A percentile compares a stretch with the other conserved stretches of the same genome.
phyloP scores from a whole-genome alignment of 2,797 vertebrate genomes.

The Triplophysa yarkandensis region DNA sequence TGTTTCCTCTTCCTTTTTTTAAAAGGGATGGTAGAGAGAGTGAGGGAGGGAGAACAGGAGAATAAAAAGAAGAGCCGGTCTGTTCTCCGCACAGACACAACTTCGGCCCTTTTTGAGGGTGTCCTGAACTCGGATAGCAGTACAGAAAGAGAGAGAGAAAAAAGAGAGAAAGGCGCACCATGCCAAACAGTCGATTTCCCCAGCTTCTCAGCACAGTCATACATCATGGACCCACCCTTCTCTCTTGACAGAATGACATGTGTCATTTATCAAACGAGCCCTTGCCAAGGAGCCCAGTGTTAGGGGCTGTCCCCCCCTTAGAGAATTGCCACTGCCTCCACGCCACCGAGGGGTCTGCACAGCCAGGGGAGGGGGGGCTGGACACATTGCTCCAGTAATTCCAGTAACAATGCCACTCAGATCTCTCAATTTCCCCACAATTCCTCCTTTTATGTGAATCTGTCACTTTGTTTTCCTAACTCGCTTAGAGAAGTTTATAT shows the following conservation, averaged over 20 bases:
- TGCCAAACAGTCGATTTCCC: slow-evolving; percentile 99
- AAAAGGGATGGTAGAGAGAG: slow-evolving; percentile 19
- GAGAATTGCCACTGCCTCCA: slow-evolving; percentile 58
- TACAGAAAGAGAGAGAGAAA: slow-evolving; percentile 38
- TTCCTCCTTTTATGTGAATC: slow-evolving; percentile 15
- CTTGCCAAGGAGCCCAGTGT: slow-evolving; percentile 78
- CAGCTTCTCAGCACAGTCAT: slow-evolving; percentile 84
- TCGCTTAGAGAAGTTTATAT: not conserved
- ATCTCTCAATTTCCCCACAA: slow-evolving; percentile 48
- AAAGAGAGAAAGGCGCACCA: slow-evolving; percentile 69
- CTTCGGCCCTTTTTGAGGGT: slow-evolving; percentile 44
- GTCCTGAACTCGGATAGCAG: slow-evolving; percentile 52
- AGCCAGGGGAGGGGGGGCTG: slow-evolving; percentile 24
- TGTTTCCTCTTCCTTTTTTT: not conserved
- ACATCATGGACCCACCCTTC: slow-evolving; percentile 98
- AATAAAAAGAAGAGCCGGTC: slow-evolving; percentile 48
- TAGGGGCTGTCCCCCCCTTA: slow-evolving; percentile 60
- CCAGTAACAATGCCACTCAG: slow-evolving; percentile 49
- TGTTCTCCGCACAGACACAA: slow-evolving; percentile 45
- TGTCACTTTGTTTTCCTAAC: not conserved
- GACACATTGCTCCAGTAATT: slow-evolving; percentile 35
- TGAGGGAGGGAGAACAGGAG: slow-evolving; percentile 51
- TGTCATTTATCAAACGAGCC: slow-evolving; percentile 98
- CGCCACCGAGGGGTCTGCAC: slow-evolving; percentile 41
- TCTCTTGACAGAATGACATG: slow-evolving; percentile 95